Conservation (phyloP, 2,888 invertebrate species). For the Taenaris catops region DNA sequence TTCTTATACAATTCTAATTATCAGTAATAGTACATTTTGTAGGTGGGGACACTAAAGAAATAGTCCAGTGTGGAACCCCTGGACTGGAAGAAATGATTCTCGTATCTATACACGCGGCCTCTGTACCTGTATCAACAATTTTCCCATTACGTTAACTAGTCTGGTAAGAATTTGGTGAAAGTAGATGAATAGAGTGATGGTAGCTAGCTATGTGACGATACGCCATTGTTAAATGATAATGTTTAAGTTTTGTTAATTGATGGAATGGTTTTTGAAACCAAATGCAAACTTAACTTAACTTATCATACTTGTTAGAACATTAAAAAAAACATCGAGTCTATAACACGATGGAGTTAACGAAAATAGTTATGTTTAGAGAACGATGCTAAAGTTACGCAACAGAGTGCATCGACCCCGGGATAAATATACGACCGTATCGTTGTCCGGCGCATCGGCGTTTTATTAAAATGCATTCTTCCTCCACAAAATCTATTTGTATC, state of each 20-base stretch:
- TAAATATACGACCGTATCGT: slow-evolving; percentile 53
- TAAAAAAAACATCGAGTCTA: neutral
- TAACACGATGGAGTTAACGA: slow-evolving; percentile 13
- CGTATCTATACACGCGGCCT: slow-evolving; percentile 75
- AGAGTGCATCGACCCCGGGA: slow-evolving; percentile 61
- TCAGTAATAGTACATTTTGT: slow-evolving; percentile 76
- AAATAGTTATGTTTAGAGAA: slow-evolving; percentile 15
- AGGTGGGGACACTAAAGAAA: slow-evolving; percentile 74
- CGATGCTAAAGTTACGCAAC: slow-evolving; percentile 45
- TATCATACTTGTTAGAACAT: slow-evolving; percentile 2
- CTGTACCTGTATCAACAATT: slow-evolving; percentile 77
- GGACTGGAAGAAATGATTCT: slow-evolving; percentile 78
- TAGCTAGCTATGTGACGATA: no score
- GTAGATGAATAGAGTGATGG: slow-evolving; percentile 33
- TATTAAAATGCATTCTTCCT: slow-evolving; percentile 67
- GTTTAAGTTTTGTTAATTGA: no score
- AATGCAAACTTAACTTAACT: no score
- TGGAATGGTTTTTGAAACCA: no score
- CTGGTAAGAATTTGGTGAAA: slow-evolving; percentile 21
- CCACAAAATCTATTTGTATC: slow-evolving; percentile 52
- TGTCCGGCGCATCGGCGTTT: slow-evolving; percentile 51
- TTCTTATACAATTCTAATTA: slow-evolving; percentile 33
- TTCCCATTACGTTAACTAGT: slow-evolving; percentile 38
- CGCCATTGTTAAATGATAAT: no score
- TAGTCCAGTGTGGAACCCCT: slow-evolving; percentile 70